Evolutionary conservation across 2,888 invertebrate species (phyloP), one percentile per base, ranked within the genome.

Genomic region (Spilosoma lubricipeda): DNA sequence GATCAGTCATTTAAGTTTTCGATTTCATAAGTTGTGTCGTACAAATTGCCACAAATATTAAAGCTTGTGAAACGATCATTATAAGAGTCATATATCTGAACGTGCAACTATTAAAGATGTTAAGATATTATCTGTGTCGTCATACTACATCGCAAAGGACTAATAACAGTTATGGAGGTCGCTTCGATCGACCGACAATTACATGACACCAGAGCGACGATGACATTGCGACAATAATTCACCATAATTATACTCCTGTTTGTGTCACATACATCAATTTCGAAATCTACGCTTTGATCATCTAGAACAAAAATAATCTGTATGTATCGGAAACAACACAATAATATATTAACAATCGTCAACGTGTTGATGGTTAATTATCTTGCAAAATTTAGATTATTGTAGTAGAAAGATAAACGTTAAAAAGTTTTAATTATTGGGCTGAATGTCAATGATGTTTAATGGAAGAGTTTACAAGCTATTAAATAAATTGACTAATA

Each of bases 111-210:
- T 84, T 84, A 82, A 75, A 74, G 76, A 85, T 79, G 80, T 71
- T 80, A 80, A 85, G 84, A 86, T 83, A 83, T 86, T 81, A 81
- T 80, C 80, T 85, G 77, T 85, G 88, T 89, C 86, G 85, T 82
- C 84, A 88, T 85, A 82, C 82, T 84, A 83, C 80, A 80, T 75
- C 77, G 76, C 84, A 85, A 88, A 89, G 87, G 88, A 88, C 87
- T 87, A 84, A 87, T 86, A 86, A 88, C 89, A 85, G 87, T 85
- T 87, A 90, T 87, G 80, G 89, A 88, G 89, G 89, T 88, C 88
- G 86, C 86, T 87, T 86, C 88, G 90, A 92, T 90, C 86, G 88
- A 83, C 83, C 80, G 86, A 89, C 90, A 91, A 93, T 92, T 91
- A 91, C 91, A 89, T 85, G 91, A 90, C 87, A 89, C 84, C 78